Evolutionary conservation across 2,888 invertebrate species (phyloP).

Genomic region (Thecophora atra): DNA sequence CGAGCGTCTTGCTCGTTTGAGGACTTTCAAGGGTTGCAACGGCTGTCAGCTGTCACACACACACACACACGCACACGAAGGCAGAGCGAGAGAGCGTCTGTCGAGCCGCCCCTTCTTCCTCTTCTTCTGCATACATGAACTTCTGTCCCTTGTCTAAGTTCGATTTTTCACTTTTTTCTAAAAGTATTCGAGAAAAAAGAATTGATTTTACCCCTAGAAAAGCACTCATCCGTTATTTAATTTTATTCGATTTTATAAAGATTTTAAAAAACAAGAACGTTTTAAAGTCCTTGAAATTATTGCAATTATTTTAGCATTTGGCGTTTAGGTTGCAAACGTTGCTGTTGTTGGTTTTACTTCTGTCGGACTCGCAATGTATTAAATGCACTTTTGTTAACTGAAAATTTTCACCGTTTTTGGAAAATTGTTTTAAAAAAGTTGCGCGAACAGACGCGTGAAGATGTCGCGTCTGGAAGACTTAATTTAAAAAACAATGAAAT

Average conservation of each 20-base stretch:
- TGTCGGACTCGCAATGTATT: not conserved
- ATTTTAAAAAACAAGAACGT: no score
- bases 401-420: not conserved
- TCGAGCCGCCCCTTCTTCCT: no score
- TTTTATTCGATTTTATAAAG: not conserved
- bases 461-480: not conserved
- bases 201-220: not conserved
- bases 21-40: slow-evolving; percentile 8
- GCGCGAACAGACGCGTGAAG: no score
- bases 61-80: not conserved
- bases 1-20: not conserved
- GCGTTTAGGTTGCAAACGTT: no score
- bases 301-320: no score
- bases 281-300: no score
- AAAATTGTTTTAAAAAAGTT: no score
- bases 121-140: not conserved
- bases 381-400: slow-evolving; percentile 28
- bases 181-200: not conserved
- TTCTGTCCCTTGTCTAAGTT: not conserved
- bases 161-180: slow-evolving; percentile 30
- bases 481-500: no score
- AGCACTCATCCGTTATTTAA: not conserved
- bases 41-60: slow-evolving; percentile 20
- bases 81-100: not conserved
- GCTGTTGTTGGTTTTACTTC: no score